Evolutionary conservation across 2,888 invertebrate genomes (phyloP).

Genomic region (Lamproptera curius): DNA sequence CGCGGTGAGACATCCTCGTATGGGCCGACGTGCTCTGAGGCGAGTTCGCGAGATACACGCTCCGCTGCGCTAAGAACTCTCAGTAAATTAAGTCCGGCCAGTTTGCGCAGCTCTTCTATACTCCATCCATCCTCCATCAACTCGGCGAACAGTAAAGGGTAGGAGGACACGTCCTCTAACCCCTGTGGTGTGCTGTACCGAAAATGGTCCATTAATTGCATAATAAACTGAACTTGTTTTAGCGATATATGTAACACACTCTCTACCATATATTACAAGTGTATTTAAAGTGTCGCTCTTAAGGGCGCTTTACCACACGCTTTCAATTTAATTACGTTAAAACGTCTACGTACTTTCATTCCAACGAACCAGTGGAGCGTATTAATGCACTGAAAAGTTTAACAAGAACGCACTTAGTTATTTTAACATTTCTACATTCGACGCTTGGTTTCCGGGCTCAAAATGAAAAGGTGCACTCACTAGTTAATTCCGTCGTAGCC

Average conservation of each 20-base stretch:
- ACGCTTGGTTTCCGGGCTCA: conserved; percentile 7
- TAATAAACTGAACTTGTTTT: too few species aligned
- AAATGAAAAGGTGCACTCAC: conserved; percentile 79
- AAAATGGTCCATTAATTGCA: too few species aligned
- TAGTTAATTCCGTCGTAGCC: conserved; percentile 94
- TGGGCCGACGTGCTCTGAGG: conserved; percentile 83
- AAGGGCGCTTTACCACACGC: too few species aligned
- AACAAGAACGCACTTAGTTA: conserved; percentile 3
- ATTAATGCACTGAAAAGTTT: conserved; percentile 4
- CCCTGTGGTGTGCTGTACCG: conserved; percentile 91
- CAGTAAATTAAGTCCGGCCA: conserved; percentile 87
- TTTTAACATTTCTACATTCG: conserved; percentile 6
- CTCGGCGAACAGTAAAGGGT: conserved; percentile 87
- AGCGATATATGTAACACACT: too few species aligned
- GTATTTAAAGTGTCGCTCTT: too few species aligned
- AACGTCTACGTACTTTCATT: conserved; percentile 7
- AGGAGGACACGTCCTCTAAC: conserved; percentile 88
- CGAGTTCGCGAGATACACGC: conserved; percentile 84
- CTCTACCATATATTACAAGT: too few species aligned
- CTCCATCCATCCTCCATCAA: conserved; percentile 89
- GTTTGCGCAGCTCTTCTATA: conserved; percentile 85
- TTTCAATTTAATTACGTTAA: neutral
- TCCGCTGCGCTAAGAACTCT: conserved; percentile 85
- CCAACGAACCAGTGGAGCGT: conserved; percentile 3
- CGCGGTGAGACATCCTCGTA: conserved; percentile 84